Evolutionary conservation across 2,113 vertebrate genomes (phyloP).

Genomic region (Larimichthys polyactis): DNA sequence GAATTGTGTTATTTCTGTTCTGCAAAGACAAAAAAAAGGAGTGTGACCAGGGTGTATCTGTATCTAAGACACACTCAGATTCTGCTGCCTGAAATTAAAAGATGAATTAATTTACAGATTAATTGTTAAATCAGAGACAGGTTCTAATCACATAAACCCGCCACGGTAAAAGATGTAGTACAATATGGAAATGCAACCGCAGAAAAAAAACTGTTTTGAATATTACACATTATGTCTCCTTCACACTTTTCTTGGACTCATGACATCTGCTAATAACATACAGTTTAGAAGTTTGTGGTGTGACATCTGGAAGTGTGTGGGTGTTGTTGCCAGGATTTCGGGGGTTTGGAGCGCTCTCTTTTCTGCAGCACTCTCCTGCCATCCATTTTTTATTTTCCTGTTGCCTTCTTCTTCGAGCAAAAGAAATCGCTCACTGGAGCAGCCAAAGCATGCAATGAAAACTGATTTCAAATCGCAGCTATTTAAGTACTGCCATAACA

Average conservation of each 20-base stretch:
- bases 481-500: constrained; percentile 28
- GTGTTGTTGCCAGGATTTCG: constrained; percentile 52
- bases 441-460: constrained; percentile 37
- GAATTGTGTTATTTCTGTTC: not conserved
- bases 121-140: constrained; percentile 4
- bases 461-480: constrained; percentile 38
- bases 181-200: constrained; percentile 18
- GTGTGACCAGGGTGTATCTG: not conserved
- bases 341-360: constrained; percentile 31
- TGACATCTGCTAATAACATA: constrained; percentile 37
- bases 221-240: constrained; percentile 37
- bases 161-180: constrained; percentile 4
- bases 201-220: constrained; percentile 20
- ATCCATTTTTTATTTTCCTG: constrained; percentile 55
- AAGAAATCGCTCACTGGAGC: constrained; percentile 34
- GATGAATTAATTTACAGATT: not conserved
- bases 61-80: not conserved
- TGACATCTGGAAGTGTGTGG: constrained; percentile 60
- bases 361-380: constrained; percentile 35
- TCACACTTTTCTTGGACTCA: constrained; percentile 37
- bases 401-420: constrained; percentile 32
- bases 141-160: not conserved
- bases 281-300: constrained; percentile 51
- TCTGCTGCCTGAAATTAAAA: not conserved
- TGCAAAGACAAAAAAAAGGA: not conserved